Conservation (phyloP, 2,888 invertebrate species). For the Epinotia ramella region DNA sequence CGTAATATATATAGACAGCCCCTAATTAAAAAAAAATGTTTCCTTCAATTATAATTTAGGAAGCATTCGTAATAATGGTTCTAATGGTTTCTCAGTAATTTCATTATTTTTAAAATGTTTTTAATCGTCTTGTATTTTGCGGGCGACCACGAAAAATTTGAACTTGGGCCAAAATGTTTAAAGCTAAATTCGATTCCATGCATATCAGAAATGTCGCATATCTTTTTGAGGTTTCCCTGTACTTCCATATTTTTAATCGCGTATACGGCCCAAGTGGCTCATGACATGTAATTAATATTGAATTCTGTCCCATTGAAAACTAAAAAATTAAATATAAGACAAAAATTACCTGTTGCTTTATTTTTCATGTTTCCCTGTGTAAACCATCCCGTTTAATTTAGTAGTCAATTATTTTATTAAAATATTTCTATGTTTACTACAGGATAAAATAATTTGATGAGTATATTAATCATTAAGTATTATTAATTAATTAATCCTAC, state of each 20-base stretch:
- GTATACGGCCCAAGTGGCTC: conserved; percentile 51
- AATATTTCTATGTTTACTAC: too few relatives aligned
- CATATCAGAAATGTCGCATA: conserved; percentile 65
- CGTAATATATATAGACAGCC: too few relatives aligned
- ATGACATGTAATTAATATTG: conserved; percentile 51
- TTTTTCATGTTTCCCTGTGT: neutral
- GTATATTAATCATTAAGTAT: too few relatives aligned
- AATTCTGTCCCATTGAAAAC: conserved; percentile 50
- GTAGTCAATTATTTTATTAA: too few relatives aligned
- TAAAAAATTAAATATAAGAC: conserved; percentile 46
- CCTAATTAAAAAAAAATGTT: neutral
- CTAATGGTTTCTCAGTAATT: neutral
- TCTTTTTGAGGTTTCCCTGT: conserved; percentile 50
- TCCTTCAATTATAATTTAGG: neutral
- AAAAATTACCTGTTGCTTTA: conserved; percentile 22
- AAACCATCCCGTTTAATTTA: neutral
- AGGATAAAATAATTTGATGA: too few relatives aligned
- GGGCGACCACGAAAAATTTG: conserved; percentile 20
- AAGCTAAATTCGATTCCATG: conserved; percentile 47
- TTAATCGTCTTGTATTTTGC: too few relatives aligned
- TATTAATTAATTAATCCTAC: too few relatives aligned
- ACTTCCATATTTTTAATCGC: conserved; percentile 42
- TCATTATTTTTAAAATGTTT: neutral
- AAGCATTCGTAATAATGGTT: neutral
- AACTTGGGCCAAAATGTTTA: conserved; percentile 46